phyloP scores from a whole-genome alignment of 2,113 vertebrate genomes.

The Nannobrachium achirus region DNA sequence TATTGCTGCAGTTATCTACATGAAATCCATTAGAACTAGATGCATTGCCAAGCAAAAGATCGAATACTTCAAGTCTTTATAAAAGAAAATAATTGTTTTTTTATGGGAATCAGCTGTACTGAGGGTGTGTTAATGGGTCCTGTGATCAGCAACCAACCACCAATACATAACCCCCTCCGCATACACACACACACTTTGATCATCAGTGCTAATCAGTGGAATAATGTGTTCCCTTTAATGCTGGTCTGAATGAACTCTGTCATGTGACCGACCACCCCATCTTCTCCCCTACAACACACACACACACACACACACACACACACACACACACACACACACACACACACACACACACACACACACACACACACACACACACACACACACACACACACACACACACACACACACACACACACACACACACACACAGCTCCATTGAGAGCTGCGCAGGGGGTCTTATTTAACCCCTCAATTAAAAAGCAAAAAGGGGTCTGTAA shows the following conservation, averaged over 20 bases:
- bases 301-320: no score
- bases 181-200: slow-evolving; percentile 10
- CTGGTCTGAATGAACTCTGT: slow-evolving; percentile 56
- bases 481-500: slow-evolving; percentile 71
- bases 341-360: no score
- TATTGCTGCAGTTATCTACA: background rate
- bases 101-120: slow-evolving; percentile 17
- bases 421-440: slow-evolving; percentile 48
- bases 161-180: background rate
- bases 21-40: background rate
- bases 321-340: no score
- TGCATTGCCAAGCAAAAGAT: slow-evolving; percentile 15
- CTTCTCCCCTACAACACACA: no score
- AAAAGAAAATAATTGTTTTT: background rate
- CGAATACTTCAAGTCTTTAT: background rate
- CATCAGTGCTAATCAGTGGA: slow-evolving; percentile 56
- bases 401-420: slow-evolving; percentile 22
- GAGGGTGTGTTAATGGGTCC: slow-evolving; percentile 52
- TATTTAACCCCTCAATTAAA: slow-evolving; percentile 81
- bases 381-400: slow-evolving; percentile 5
- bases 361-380: no score
- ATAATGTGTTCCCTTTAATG: slow-evolving; percentile 59
- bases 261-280: slow-evolving; percentile 59
- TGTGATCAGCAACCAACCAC: slow-evolving; percentile 39
- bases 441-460: slow-evolving; percentile 66